phyloP scores from a whole-genome alignment of 2,888 invertebrate genomes.

The Erynnis tages region DNA sequence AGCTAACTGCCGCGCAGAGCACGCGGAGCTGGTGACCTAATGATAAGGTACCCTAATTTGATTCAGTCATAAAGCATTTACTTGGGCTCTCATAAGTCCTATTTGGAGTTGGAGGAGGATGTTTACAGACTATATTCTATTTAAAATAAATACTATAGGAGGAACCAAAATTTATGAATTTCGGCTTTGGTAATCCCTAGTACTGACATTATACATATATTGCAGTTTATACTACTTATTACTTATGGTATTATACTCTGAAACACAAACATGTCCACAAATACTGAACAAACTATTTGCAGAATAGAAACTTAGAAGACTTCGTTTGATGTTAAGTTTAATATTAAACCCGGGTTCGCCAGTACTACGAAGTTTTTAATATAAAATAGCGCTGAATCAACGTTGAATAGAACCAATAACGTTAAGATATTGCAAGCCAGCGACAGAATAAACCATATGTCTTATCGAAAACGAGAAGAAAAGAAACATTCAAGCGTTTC shows the following conservation, averaged over 20 bases:
- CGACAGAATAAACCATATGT: conserved; percentile 26
- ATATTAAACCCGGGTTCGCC: conserved; percentile 13
- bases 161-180: too few species aligned
- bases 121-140: too few species aligned
- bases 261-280: conserved; percentile 6
- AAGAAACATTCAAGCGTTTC: conserved; percentile 23
- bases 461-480: conserved; percentile 27
- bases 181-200: too few species aligned
- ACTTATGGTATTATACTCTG: background rate
- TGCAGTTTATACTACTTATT: background rate
- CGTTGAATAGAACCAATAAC: conserved; percentile 26
- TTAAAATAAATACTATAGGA: too few species aligned
- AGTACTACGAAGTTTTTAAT: conserved; percentile 22
- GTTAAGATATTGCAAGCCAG: conserved; percentile 27
- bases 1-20: too few species aligned
- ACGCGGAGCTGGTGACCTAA: too few species aligned
- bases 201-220: too few species aligned
- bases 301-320: conserved; percentile 7
- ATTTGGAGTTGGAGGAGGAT: too few species aligned
- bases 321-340: conserved; percentile 11
- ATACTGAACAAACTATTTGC: conserved; percentile 8
- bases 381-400: conserved; percentile 24
- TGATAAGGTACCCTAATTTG: too few species aligned
- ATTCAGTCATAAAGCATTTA: too few species aligned
- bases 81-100: too few species aligned